A percentile compares a stretch with the other conserved stretches of the same genome.
Conservation (phyloP, 2,888 invertebrate species). For the Aleiodes alternator region DNA sequence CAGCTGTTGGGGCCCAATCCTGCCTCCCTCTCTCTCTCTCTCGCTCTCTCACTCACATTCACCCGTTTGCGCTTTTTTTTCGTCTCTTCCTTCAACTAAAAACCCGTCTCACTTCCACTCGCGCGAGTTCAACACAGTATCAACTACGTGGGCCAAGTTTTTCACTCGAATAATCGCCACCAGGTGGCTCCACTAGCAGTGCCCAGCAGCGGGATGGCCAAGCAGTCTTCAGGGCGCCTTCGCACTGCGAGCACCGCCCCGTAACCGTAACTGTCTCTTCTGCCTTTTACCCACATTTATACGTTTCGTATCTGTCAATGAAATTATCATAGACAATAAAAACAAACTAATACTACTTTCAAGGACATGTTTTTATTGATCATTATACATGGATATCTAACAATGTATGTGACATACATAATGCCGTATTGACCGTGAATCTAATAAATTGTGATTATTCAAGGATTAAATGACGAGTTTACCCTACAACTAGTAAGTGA, state of each 20-base stretch:
- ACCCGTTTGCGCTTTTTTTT: conserved; percentile 4
- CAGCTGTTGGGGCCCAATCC: conserved; percentile 43
- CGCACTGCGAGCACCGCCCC: conserved; percentile 79
- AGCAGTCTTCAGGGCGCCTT: conserved; percentile 81
- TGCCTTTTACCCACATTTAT: conserved; percentile 48
- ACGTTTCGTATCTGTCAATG: conserved; percentile 34
- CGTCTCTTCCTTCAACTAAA: conserved; percentile 47
- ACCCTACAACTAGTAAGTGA: background rate
- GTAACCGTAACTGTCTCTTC: conserved; percentile 53
- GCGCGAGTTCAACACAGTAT: conserved; percentile 43
- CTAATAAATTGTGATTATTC: conserved; percentile 32
- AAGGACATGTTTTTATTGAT: background rate
- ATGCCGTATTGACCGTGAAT: conserved; percentile 28
- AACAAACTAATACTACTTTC: background rate
- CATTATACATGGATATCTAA: background rate
- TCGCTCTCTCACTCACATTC: background rate
- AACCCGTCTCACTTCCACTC: conserved; percentile 39
- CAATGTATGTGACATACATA: conserved; percentile 23
- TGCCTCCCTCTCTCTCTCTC: conserved; percentile 34
- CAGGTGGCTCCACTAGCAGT: conserved; percentile 81
- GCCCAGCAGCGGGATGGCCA: conserved; percentile 79
- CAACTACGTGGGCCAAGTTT: conserved; percentile 46
- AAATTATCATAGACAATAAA: background rate
- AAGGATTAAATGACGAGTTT: conserved; percentile 33
- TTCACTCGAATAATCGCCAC: conserved; percentile 68